Percentiles rank a stretch among this genome's conserved stretches.
Conservation (phyloP, 2,797 vertebrate species). For the Champsocephalus gunnari region DNA sequence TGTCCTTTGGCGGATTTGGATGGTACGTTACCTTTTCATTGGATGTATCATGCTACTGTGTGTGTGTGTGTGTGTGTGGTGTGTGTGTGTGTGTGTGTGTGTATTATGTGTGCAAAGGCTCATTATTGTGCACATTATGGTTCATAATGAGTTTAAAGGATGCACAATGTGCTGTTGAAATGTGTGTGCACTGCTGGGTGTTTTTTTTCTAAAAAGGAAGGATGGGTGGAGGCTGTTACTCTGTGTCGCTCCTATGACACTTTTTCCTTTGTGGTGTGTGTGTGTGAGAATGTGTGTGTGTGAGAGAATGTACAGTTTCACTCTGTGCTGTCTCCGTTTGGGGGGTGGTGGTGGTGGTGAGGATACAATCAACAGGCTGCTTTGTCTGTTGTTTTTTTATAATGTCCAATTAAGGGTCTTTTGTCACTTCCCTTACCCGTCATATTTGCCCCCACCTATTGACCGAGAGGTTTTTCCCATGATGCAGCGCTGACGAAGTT, state of each 20-base stretch:
- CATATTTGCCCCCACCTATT: slow-evolving; percentile 17
- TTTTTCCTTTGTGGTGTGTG: slow-evolving; percentile 21
- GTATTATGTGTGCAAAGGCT: not conserved
- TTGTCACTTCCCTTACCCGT: slow-evolving; percentile 22
- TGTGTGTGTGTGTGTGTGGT: not conserved
- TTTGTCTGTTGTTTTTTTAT: slow-evolving; percentile 55
- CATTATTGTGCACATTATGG: not conserved
- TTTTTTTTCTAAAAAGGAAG: slow-evolving; percentile 72
- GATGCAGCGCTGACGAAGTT: slow-evolving; percentile 52
- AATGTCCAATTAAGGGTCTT: slow-evolving; percentile 31
- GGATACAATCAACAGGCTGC: slow-evolving; percentile 60
- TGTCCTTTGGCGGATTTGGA: slow-evolving; percentile 95
- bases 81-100: too few relatives aligned
- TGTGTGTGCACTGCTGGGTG: not conserved
- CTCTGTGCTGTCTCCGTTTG: slow-evolving; percentile 53
- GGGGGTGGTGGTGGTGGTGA: not conserved
- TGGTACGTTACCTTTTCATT: slow-evolving; percentile 87
- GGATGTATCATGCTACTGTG: not conserved
- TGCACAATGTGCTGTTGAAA: slow-evolving; percentile 1
- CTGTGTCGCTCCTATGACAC: slow-evolving; percentile 66
- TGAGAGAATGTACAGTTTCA: slow-evolving; percentile 44
- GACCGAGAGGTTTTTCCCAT: slow-evolving; percentile 45
- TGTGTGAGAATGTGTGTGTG: slow-evolving; percentile 11
- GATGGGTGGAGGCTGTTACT: slow-evolving; percentile 72
- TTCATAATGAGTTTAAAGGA: not conserved